Percentiles rank a stretch among this genome's conserved stretches.
Evolutionary conservation across 2,888 invertebrate genomes (phyloP).

Genomic region (Neelides folsomi): DNA sequence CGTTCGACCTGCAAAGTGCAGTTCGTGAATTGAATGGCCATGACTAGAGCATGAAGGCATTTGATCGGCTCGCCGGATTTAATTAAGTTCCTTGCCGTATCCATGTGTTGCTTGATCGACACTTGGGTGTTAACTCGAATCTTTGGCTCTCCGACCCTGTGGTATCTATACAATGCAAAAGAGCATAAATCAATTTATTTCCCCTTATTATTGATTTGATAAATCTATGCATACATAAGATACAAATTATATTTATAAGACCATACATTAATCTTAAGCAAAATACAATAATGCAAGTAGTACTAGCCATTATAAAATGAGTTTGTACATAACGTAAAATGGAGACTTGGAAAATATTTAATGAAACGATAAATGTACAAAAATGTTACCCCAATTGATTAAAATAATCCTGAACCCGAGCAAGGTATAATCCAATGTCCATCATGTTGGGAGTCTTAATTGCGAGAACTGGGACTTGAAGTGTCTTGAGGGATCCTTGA

Average conservation of each 20-base stretch:
- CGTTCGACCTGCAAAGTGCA: constrained; percentile 21
- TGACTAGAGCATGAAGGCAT: constrained; percentile 30
- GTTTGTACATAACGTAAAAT: no score
- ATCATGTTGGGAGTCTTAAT: constrained; percentile 11
- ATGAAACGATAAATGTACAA: no score
- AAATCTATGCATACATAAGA: not conserved
- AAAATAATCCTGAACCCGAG: constrained; percentile 23
- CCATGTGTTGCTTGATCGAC: constrained; percentile 28
- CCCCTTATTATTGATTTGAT: not conserved
- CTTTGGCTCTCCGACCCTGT: constrained; percentile 25
- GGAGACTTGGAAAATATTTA: no score
- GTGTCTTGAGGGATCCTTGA: not conserved
- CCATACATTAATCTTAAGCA: not conserved
- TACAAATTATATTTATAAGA: not conserved
- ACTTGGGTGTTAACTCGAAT: constrained; percentile 23
- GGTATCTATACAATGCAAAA: constrained; percentile 16
- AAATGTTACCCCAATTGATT: constrained; percentile 22
- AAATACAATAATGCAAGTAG: not conserved
- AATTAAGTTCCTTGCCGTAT: constrained; percentile 21
- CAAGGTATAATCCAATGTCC: constrained; percentile 22
- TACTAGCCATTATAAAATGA: no score
- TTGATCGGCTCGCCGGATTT: constrained; percentile 25
- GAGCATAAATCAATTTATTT: not conserved
- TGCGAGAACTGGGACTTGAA: constrained; percentile 6
- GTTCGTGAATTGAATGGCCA: constrained; percentile 29